phyloP scores from a whole-genome alignment of 2,113 vertebrate species.

The Lepus americanus region DNA sequence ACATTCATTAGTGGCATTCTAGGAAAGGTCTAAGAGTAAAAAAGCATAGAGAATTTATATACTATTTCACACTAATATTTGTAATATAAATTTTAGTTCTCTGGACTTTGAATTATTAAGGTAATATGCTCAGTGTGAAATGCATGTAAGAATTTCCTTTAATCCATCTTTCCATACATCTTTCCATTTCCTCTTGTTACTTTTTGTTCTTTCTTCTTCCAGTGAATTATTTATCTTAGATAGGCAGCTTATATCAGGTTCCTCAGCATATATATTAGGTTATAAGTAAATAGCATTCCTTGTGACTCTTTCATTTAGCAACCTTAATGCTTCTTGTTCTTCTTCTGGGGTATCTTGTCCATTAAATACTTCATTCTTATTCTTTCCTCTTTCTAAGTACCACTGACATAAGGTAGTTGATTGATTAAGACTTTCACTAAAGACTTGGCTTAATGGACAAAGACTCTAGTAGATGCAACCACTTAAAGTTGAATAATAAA shows the following conservation, averaged over 20 bases:
- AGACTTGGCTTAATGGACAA: background rate
- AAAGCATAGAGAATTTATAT: background rate
- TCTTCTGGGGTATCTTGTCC: background rate
- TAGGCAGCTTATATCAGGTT: background rate
- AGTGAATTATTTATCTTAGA: background rate
- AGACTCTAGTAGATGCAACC: background rate
- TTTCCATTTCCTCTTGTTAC: background rate
- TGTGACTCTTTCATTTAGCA: background rate
- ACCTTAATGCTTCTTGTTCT: background rate
- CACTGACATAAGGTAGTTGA: background rate
- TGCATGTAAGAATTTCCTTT: background rate
- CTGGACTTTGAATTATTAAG: slow-evolving; percentile 29
- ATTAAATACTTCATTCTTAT: background rate
- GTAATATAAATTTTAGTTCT: background rate
- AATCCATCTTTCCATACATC: background rate
- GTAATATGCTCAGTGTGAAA: background rate
- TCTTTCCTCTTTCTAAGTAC: background rate
- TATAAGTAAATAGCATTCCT: background rate
- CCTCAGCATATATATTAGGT: background rate
- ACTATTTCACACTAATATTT: background rate
- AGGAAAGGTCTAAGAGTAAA: background rate
- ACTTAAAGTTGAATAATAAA: background rate
- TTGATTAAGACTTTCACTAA: background rate
- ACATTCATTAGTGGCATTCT: background rate
- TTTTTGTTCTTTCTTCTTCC: background rate